Base-by-base conservation (phyloP, 1,140 invertebrate genomes). In the Maniola jurtina region DNA sequence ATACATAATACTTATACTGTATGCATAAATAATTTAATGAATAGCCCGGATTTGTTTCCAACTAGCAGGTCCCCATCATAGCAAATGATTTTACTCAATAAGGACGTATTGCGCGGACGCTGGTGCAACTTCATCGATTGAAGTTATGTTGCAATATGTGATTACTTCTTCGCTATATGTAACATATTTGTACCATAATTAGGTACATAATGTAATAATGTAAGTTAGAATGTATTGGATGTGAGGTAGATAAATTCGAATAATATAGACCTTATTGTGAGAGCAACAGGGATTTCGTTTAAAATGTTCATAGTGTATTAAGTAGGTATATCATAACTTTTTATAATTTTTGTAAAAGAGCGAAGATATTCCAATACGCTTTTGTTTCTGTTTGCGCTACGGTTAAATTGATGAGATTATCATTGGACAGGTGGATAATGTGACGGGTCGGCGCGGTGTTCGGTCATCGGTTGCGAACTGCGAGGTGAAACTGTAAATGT, bases 401-500 rank as follows among this genome's bases (percentile, higher is more conserved):
- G 6, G 11, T 6, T n/a, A 14, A 5, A 48, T n/a, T 48, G 6
- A 48, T 14, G 10, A 48, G 2, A 48, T 48, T 48, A n/a, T n/a
- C 6, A 48, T 52, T 52, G 48, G 48, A 14, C 5, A 10, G 15
- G 14, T 52, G 2, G 15, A 25, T 52, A 52, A 52, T 47, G 15
- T 54, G 60, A 71, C 60, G 70, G 42, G 13, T 45, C 9, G 10
- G 10, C 11, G 40, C 40, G 10, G 6, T 42, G 36, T 6, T 11
- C 11, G 9, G 1, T n/a, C 9, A 66, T 59, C 57, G 75, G 62
- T 66, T n/a, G n/a, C n/a, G n/a, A n/a, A n/a, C 75, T 66, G 76
- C 68, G 76, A 67, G 76, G 79, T 78, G 72, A 80, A 75, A 77
- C 80, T 75, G 80, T 84, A 80, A 84, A 81, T 83, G 81, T 82